These are phyloP conservation scores for Ischnus inquisitorius DNA, from an alignment of 2,888 invertebrate species.

Conservation along the genomic window DNA sequence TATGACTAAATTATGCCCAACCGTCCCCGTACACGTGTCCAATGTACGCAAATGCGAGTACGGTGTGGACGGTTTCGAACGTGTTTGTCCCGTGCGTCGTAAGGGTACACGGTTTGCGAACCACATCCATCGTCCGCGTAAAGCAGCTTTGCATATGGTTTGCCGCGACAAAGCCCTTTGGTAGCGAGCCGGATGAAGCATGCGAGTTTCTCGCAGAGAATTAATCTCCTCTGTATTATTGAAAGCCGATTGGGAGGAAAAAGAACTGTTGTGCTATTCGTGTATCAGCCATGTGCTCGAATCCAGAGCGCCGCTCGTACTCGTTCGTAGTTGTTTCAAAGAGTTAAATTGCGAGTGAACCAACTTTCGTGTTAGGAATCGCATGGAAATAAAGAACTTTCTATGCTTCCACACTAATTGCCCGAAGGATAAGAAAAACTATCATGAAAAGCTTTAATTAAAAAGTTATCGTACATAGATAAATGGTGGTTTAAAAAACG, in stretches of 20 bases:
- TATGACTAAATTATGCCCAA: constrained; percentile 1
- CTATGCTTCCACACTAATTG: background rate
- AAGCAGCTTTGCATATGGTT: constrained; percentile 40
- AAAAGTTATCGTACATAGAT: background rate
- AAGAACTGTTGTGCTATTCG: background rate
- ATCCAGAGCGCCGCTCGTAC: background rate
- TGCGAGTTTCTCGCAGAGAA: background rate
- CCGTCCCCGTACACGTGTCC: background rate
- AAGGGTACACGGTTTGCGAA: background rate
- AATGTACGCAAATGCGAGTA: background rate
- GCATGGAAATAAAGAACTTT: background rate
- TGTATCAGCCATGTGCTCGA: background rate
- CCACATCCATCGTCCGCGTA: background rate
- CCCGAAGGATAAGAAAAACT: background rate
- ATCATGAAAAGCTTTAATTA: background rate
- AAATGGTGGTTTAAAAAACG: background rate
- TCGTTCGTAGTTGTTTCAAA: too few relatives aligned
- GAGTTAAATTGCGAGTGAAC: too few relatives aligned
- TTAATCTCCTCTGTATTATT: background rate
- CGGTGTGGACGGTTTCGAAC: background rate
- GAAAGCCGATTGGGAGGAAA: background rate
- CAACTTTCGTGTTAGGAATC: background rate
- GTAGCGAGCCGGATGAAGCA: background rate
- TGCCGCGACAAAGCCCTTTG: constrained; percentile 32
- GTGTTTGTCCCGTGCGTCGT: constrained; percentile 12